Conservation (phyloP, 23 tunicate species). For the Diplosoma virens region DNA sequence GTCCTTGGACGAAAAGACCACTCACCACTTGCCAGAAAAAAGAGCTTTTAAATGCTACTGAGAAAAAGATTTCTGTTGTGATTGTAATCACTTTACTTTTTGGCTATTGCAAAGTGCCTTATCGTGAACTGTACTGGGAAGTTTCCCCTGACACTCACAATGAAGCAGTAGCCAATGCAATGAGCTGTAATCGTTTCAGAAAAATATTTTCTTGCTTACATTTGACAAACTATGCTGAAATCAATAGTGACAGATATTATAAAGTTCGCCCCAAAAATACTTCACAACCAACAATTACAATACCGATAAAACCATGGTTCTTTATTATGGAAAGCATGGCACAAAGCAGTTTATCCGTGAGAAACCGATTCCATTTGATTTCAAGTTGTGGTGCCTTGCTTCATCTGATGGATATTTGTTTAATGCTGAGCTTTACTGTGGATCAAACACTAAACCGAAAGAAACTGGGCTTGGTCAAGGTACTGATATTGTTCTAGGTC, state of each 20-base stretch:
- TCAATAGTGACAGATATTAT: slow-evolving; percentile 8
- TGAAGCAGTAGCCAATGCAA: slow-evolving; percentile 2
- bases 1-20: too few relatives aligned
- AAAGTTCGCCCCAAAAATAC: not conserved
- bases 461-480: slow-evolving; percentile 17
- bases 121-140: not conserved
- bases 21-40: too few relatives aligned
- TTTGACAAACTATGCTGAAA: not conserved
- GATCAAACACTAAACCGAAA: not conserved
- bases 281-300: not conserved
- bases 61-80: not conserved
- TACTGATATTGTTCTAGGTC: not conserved
- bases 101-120: slow-evolving; percentile 11
- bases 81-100: not conserved
- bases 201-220: not conserved
- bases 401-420: not conserved
- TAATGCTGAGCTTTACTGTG: slow-evolving; percentile 14
- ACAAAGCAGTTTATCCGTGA: slow-evolving; percentile 10
- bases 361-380: slow-evolving; percentile 1
- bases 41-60: not conserved
- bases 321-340: slow-evolving; percentile 1
- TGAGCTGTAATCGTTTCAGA: slow-evolving; percentile 16
- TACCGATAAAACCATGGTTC: slow-evolving; percentile 12
- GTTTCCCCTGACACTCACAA: slow-evolving; percentile 19
- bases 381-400: slow-evolving; percentile 7